phyloP scores from a whole-genome alignment of 2,113 vertebrate genomes.

The Helogale parvula region DNA sequence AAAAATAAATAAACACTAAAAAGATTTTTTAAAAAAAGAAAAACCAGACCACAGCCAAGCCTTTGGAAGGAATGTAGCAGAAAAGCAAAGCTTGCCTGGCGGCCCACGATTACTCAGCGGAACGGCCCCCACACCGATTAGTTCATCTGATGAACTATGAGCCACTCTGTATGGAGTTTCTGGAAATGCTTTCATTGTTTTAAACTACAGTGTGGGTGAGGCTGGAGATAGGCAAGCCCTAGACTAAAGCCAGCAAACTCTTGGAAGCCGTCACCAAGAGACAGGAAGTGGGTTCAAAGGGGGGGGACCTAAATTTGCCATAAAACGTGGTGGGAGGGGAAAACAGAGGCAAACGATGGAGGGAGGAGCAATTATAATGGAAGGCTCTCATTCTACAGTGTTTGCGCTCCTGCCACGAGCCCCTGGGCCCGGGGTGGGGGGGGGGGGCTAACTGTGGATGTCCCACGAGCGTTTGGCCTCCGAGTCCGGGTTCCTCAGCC shows the following conservation, averaged over 20 bases:
- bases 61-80: constrained; percentile 42
- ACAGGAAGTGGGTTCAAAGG: neutral
- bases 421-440: neutral
- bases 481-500: neutral
- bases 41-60: constrained; percentile 11
- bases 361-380: neutral
- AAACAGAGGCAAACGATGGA: neutral
- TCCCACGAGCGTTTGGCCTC: neutral
- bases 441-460: neutral
- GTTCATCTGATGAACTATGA: constrained; percentile 76
- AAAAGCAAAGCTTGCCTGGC: constrained; percentile 42
- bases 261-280: neutral
- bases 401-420: neutral
- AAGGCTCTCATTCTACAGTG: neutral
- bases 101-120: constrained; percentile 67
- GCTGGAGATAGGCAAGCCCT: neutral
- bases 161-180: neutral
- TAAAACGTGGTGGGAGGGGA: neutral
- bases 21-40: neutral
- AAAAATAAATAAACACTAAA: too few relatives aligned
- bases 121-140: constrained; percentile 54
- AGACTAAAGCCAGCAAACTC: neutral
- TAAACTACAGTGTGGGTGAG: constrained; percentile 49
- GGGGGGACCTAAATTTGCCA: neutral
- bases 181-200: constrained; percentile 61